These are phyloP conservation scores for Albula glossodonta DNA, from an alignment of 2,113 vertebrate species.

Conservation along the genomic window DNA sequence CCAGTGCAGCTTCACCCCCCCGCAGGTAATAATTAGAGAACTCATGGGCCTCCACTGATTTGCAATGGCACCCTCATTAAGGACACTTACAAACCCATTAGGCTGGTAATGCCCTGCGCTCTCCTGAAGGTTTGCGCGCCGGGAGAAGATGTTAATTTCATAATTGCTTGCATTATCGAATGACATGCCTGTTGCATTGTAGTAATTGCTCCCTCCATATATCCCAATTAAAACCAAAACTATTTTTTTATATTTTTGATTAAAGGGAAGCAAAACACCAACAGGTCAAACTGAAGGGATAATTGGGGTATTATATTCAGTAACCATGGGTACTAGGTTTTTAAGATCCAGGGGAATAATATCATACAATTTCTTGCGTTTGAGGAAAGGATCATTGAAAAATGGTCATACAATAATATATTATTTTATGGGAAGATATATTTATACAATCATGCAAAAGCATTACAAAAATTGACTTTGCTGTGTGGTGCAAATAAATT, in stretches of 20 bases:
- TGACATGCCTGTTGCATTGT: conserved; percentile 21
- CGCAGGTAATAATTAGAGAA: conserved; percentile 12
- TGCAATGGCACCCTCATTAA: conserved; percentile 22
- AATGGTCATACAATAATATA: no score
- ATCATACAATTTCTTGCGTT: no score
- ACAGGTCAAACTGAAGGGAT: not conserved
- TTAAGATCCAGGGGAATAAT: no score
- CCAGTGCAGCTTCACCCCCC: not conserved
- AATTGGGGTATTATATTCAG: not conserved
- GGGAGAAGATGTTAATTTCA: conserved; percentile 16
- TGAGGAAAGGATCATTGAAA: no score
- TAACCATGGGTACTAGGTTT: no score
- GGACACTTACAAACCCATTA: conserved; percentile 19
- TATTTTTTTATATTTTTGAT: not conserved
- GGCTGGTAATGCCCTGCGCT: not conserved
- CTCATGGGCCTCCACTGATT: conserved; percentile 7
- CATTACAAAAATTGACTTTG: no score
- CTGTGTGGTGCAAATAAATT: no score
- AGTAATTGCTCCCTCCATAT: conserved; percentile 14
- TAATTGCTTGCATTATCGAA: conserved; percentile 25
- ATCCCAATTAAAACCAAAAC: conserved; percentile 22
- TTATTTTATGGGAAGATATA: no score
- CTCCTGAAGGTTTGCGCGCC: not conserved
- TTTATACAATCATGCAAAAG: no score
- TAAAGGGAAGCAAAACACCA: conserved; percentile 8